A percentile compares a stretch with the other conserved stretches of the same genome.
Conservation (phyloP, 2,113 vertebrate genomes). For the Saccopteryx bilineata region DNA sequence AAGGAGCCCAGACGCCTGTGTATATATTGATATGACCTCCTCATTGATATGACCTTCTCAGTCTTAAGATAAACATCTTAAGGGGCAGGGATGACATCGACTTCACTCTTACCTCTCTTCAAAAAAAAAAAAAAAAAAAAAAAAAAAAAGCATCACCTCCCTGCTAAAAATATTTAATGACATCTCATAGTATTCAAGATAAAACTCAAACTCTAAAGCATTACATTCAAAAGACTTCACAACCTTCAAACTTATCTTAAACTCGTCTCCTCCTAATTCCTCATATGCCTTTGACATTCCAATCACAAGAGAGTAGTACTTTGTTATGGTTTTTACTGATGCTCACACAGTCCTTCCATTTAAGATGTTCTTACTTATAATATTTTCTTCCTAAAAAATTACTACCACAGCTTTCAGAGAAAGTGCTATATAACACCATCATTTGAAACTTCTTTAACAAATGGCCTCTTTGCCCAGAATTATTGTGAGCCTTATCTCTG, state of each 20-base stretch:
- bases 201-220: background rate
- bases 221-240: background rate
- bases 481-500: background rate
- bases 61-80: background rate
- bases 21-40: background rate
- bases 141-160: background rate
- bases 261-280: background rate
- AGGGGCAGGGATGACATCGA: background rate
- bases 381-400: background rate
- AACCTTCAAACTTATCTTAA: background rate
- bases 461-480: background rate
- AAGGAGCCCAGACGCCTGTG: background rate
- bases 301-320: background rate
- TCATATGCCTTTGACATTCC: background rate
- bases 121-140: background rate
- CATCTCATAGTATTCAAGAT: conserved; percentile 8
- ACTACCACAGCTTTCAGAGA: background rate
- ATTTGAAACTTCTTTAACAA: background rate
- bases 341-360: background rate
- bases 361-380: background rate
- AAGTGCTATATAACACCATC: background rate
- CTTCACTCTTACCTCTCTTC: background rate
- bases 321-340: background rate
- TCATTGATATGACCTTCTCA: background rate
- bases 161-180: background rate